These are phyloP conservation scores for Catharus bicknelli DNA, from an alignment of 2,113 vertebrate genomes.

Conservation along the genomic window DNA sequence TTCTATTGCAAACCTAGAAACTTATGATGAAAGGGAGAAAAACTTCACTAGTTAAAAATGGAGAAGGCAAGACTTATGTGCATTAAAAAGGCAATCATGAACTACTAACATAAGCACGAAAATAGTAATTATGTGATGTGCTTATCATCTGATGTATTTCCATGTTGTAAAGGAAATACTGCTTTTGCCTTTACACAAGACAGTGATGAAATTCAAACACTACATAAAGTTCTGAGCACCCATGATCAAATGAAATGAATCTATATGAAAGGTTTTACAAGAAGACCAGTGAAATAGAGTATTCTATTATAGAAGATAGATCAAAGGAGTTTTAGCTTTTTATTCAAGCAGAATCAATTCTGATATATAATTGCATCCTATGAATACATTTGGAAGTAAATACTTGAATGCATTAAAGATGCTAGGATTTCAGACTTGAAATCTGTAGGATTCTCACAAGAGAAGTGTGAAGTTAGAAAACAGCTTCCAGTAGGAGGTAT, in stretches of 20 bases:
- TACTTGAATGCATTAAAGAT: neutral
- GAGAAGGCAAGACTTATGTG: neutral
- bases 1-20: neutral
- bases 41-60: neutral
- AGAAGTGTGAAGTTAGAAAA: neutral
- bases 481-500: neutral
- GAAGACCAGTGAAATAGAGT: neutral
- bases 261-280: neutral
- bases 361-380: neutral
- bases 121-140: neutral
- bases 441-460: neutral
- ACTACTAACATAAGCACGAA: neutral
- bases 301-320: neutral
- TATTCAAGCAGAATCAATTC: conserved; percentile 1
- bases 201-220: neutral
- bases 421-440: neutral
- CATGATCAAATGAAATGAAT: neutral
- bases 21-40: neutral
- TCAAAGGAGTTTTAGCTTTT: neutral
- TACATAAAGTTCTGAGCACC: neutral
- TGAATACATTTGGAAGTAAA: conserved; percentile 4
- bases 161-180: neutral
- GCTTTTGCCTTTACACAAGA: neutral
- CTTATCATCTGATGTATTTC: neutral
- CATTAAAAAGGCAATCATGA: neutral